These are phyloP conservation scores for Meriones unguiculatus DNA, from an alignment of 2,113 vertebrate species.

Conservation along the genomic window DNA sequence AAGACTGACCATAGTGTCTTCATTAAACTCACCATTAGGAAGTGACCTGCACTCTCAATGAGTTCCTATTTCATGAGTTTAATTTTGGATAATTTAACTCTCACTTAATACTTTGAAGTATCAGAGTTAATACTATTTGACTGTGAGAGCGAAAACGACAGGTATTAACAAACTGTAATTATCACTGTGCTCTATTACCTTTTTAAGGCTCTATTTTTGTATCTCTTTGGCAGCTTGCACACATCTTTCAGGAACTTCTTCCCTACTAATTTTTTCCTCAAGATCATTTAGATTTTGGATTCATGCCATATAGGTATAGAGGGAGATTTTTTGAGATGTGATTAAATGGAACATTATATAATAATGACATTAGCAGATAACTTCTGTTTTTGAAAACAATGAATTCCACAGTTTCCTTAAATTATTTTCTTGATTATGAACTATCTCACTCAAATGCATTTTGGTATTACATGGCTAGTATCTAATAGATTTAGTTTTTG, in stretches of 20 bases:
- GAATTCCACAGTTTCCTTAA: neutral
- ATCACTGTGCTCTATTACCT: neutral
- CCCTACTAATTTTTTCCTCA: neutral
- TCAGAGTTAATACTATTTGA: neutral
- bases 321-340: neutral
- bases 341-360: neutral
- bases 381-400: conserved; percentile 3
- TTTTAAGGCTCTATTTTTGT: neutral
- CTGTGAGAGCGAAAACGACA: neutral
- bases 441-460: neutral
- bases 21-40: neutral
- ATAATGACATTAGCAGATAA: neutral
- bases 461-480: neutral
- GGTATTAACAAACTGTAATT: conserved; percentile 24
- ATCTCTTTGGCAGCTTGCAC: neutral
- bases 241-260: neutral
- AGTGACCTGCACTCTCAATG: neutral
- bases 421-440: neutral
- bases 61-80: neutral
- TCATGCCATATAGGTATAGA: neutral
- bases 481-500: neutral
- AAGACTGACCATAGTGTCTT: neutral
- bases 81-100: neutral
- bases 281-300: conserved; percentile 16
- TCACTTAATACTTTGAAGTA: neutral